These are phyloP conservation scores for Eurypyga helias DNA, from an alignment of 2,113 vertebrate species.

Conservation along the genomic window DNA sequence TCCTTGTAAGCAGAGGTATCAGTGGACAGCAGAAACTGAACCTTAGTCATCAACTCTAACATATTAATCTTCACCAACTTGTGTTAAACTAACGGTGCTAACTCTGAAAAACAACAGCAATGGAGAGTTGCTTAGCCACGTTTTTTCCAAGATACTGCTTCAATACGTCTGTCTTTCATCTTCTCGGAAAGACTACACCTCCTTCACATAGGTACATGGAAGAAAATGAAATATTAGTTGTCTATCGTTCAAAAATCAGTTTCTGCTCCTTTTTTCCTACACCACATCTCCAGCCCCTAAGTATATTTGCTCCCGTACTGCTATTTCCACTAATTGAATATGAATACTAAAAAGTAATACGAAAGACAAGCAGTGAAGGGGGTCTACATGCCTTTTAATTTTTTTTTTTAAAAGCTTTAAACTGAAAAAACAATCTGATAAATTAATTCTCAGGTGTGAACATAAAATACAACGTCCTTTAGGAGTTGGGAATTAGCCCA, in stretches of 20 bases:
- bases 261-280: background rate
- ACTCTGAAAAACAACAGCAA: background rate
- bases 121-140: background rate
- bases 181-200: background rate
- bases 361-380: slow-evolving; percentile 34
- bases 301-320: background rate
- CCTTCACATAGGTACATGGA: background rate
- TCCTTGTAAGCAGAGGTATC: background rate
- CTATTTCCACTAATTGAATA: slow-evolving; percentile 36
- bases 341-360: slow-evolving; percentile 14
- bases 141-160: background rate
- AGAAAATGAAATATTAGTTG: background rate
- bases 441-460: slow-evolving; percentile 81
- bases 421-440: slow-evolving; percentile 72
- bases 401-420: slow-evolving; percentile 49
- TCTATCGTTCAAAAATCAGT: background rate
- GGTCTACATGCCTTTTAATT: slow-evolving; percentile 9
- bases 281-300: background rate
- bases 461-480: slow-evolving; percentile 64
- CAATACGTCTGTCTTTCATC: background rate
- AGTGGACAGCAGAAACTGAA: background rate
- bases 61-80: background rate
- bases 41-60: background rate
- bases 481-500: slow-evolving; percentile 69
- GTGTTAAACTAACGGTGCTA: background rate